Evolutionary conservation across 1,140 invertebrate genomes (phyloP).

Genomic region (Holotrichia oblita): DNA sequence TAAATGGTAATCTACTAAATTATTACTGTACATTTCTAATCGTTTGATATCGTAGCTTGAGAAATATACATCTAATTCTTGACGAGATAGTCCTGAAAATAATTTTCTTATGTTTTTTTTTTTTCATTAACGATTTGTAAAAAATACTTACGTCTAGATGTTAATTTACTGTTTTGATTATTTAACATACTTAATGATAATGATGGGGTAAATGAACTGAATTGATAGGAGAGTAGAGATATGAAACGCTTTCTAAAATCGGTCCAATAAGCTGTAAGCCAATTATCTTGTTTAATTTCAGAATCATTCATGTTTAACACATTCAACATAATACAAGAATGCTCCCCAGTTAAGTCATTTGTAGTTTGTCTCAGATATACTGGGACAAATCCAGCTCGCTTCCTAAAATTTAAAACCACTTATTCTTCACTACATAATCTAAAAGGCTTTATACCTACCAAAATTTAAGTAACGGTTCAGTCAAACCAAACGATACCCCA

Average conservation of each 20-base stretch:
- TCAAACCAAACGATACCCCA: conserved; percentile 94
- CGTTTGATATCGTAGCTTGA: conserved; percentile 88
- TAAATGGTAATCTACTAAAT: conserved; percentile 94
- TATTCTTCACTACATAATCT: neutral
- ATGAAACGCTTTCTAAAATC: conserved; percentile 87
- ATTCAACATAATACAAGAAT: conserved; percentile 96
- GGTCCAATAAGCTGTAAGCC: conserved; percentile 81
- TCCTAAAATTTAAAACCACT: conserved; percentile 30
- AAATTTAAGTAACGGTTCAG: conserved; percentile 86
- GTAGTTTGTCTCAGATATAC: conserved; percentile 93
- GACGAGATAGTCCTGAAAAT: conserved; percentile 66
- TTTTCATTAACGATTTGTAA: too few species aligned
- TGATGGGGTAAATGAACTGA: conserved; percentile 76
- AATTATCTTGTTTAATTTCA: conserved; percentile 62
- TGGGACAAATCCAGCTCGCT: conserved; percentile 38
- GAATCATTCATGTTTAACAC: conserved; percentile 66
- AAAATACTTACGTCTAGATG: conserved; percentile 63
- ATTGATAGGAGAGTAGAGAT: conserved; percentile 79
- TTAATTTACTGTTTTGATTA: conserved; percentile 69
- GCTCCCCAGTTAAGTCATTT: conserved; percentile 97
- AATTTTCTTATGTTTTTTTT: too few species aligned
- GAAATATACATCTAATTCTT: conserved; percentile 77
- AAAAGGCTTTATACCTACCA: conserved; percentile 68
- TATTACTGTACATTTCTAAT: conserved; percentile 90
- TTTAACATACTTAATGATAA: conserved; percentile 79